A percentile compares a stretch with the other conserved stretches of the same genome.
These are phyloP conservation scores for Hippotragus niger DNA, from an alignment of 2,113 vertebrate species.

Conservation along the genomic window DNA sequence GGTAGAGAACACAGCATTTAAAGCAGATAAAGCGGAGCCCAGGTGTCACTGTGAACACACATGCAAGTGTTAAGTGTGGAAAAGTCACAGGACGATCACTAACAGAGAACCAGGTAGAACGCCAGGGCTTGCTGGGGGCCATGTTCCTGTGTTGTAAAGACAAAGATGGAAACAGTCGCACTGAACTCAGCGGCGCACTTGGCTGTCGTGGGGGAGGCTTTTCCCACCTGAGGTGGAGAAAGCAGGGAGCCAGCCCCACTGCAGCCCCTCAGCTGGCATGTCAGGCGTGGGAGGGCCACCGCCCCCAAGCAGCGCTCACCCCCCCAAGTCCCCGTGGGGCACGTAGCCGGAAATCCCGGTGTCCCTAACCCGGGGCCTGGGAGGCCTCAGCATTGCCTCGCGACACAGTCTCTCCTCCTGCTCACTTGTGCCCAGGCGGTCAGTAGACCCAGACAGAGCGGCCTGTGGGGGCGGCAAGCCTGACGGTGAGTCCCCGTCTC, in stretches of 20 bases:
- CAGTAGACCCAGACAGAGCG: accelerated
- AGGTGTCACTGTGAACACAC: accelerated
- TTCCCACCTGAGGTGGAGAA: background rate
- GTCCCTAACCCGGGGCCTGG: too few relatives aligned
- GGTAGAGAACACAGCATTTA: background rate
- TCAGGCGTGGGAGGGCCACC: background rate
- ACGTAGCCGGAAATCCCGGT: accelerated
- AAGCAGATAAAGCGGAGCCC: background rate
- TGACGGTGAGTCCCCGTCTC: background rate
- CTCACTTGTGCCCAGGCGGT: background rate
- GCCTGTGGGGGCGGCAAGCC: background rate
- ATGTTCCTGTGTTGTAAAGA: accelerated
- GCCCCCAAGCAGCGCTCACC: too few relatives aligned
- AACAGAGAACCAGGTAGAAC: too few relatives aligned
- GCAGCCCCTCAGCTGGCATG: too few relatives aligned
- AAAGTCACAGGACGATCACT: background rate
- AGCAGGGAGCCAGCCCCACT: background rate
- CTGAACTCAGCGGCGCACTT: accelerated
- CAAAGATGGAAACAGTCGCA: background rate
- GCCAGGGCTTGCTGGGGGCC: background rate
- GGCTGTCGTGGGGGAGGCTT: background rate
- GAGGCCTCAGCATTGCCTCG: accelerated
- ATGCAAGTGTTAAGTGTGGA: accelerated
- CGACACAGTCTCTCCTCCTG: accelerated
- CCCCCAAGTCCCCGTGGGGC: accelerated